Evolutionary conservation across 2,113 vertebrate species (phyloP).

Genomic region (Anser brachyrhynchus): DNA sequence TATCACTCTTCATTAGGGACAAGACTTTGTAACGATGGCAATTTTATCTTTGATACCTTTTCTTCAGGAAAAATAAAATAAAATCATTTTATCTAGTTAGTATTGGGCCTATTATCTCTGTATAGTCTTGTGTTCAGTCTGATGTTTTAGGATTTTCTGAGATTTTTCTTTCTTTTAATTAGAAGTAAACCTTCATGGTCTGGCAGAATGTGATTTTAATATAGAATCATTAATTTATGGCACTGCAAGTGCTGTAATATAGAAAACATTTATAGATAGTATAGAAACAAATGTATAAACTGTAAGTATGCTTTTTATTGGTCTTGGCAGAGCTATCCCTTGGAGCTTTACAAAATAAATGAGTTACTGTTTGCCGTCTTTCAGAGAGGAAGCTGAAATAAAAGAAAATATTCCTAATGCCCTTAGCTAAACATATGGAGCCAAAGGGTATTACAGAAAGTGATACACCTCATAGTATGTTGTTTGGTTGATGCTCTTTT

Average conservation of each 20-base stretch:
- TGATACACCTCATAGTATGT: background rate
- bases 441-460: background rate
- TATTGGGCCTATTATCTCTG: background rate
- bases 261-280: background rate
- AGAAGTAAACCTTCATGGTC: background rate
- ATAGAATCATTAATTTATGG: background rate
- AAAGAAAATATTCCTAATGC: slow-evolving; percentile 40
- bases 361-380: slow-evolving; percentile 37
- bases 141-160: background rate
- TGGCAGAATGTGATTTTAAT: background rate
- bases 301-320: slow-evolving; percentile 21
- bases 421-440: slow-evolving; percentile 45
- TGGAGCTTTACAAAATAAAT: slow-evolving; percentile 59
- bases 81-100: background rate
- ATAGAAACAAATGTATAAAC: background rate
- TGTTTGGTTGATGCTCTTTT: background rate
- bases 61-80: background rate
- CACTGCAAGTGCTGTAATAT: background rate
- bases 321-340: slow-evolving; percentile 30
- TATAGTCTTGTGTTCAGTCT: background rate
- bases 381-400: slow-evolving; percentile 48
- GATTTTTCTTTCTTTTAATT: background rate
- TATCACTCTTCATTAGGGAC: background rate
- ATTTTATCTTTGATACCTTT: background rate
- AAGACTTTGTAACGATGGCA: background rate